Evolutionary conservation across 2,888 invertebrate species (phyloP).

Genomic region (Plagiodera versicolora): DNA sequence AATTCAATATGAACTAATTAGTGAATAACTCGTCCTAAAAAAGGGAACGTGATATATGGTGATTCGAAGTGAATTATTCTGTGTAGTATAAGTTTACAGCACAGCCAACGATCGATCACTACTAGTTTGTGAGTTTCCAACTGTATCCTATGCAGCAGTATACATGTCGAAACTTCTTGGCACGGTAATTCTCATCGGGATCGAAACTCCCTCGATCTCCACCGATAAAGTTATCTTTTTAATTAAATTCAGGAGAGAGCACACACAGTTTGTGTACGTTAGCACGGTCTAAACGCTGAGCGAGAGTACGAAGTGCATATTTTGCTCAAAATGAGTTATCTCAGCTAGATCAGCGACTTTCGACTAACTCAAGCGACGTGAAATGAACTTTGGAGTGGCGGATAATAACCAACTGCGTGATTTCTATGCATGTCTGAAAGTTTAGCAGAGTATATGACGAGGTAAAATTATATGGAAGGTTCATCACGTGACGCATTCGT

Average conservation of each 20-base stretch:
- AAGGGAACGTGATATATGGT: no score
- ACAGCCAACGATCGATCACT: neutral
- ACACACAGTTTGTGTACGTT: conserved; percentile 3
- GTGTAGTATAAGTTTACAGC: no score
- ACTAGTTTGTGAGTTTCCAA: neutral
- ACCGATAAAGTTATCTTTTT: conserved; percentile 20
- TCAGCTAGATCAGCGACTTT: neutral
- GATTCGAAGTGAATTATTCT: no score
- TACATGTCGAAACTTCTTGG: conserved; percentile 8
- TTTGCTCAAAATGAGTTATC: neutral
- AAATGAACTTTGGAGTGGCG: neutral
- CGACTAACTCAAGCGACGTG: neutral
- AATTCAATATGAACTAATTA: no score
- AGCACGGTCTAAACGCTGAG: neutral
- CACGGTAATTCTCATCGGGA: neutral
- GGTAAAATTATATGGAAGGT: neutral
- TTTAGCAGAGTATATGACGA: no score
- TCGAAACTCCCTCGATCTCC: neutral
- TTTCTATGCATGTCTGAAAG: neutral
- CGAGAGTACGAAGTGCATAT: neutral
- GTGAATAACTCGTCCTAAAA: no score
- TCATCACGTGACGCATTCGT: no score
- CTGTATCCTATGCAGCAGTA: neutral
- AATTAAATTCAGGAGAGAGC: conserved; percentile 13
- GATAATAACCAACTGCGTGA: neutral